Evolutionary conservation across 2,888 invertebrate genomes (phyloP).

Genomic region (Scrobipalpa costella): DNA sequence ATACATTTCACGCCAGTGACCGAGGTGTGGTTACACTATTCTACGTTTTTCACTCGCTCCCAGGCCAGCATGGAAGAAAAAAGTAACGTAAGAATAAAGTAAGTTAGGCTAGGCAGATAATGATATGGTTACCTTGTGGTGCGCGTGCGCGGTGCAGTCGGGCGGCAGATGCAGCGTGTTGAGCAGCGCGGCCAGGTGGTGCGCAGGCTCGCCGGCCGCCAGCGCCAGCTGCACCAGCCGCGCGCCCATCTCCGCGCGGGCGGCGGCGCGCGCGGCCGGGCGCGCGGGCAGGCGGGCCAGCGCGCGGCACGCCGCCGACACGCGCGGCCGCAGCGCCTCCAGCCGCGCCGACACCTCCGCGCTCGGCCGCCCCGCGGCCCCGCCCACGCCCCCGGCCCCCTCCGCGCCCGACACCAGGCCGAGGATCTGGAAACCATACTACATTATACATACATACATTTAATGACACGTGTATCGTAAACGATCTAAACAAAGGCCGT

Average conservation of each 20-base stretch:
- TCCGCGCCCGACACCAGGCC: slow-evolving; percentile 46
- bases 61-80: too few species aligned
- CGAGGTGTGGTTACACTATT: too few species aligned
- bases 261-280: slow-evolving; percentile 39
- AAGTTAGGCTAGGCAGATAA: too few species aligned
- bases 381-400: slow-evolving; percentile 40
- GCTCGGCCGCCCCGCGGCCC: slow-evolving; percentile 32
- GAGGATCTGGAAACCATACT: slow-evolving; percentile 47
- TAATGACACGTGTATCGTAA: too few species aligned
- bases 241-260: slow-evolving; percentile 68
- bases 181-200: slow-evolving; percentile 54
- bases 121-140: slow-evolving; percentile 40
- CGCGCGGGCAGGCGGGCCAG: slow-evolving; percentile 39
- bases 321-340: slow-evolving; percentile 62
- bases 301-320: slow-evolving; percentile 62
- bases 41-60: too few species aligned
- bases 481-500: too few species aligned
- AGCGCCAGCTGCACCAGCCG: slow-evolving; percentile 63
- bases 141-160: slow-evolving; percentile 57
- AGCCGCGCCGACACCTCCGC: slow-evolving; percentile 44
- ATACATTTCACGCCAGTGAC: too few species aligned
- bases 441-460: not conserved
- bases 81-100: too few species aligned
- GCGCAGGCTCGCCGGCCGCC: slow-evolving; percentile 52
- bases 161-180: slow-evolving; percentile 58